A percentile compares a stretch with the other conserved stretches of the same genome.
phyloP scores from a whole-genome alignment of 1,140 invertebrate genomes.

The Halyomorpha halys region DNA sequence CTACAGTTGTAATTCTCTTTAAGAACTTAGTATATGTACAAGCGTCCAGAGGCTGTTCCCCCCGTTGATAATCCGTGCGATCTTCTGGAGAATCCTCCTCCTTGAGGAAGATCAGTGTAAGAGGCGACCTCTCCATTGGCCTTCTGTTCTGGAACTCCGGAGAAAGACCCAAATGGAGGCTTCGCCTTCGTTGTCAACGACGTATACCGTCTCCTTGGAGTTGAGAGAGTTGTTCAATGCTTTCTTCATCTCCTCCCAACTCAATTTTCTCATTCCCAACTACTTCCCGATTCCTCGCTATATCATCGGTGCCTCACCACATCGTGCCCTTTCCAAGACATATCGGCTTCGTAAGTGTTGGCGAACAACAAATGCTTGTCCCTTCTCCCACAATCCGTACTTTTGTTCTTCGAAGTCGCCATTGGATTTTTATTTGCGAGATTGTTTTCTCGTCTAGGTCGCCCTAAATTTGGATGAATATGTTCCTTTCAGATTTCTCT shows the following conservation, averaged over 20 bases:
- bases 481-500: too few species aligned
- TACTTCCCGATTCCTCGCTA: background rate
- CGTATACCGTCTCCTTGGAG: background rate
- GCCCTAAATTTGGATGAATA: too few species aligned
- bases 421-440: too few species aligned
- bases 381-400: background rate
- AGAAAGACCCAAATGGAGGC: too few species aligned
- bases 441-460: too few species aligned
- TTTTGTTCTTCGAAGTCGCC: background rate
- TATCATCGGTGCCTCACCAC: background rate
- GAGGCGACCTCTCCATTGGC: too few species aligned
- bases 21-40: too few species aligned
- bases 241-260: background rate
- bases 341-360: background rate
- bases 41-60: too few species aligned
- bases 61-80: too few species aligned
- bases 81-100: too few species aligned
- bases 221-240: background rate
- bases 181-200: background rate
- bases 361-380: conserved; percentile 1
- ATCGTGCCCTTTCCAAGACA: background rate
- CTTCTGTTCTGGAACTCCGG: too few species aligned
- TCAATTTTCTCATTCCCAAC: background rate
- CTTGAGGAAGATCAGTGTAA: background rate
- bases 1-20: too few species aligned